Conservation (phyloP, 2,113 vertebrate species). For the Aythya baeri region DNA sequence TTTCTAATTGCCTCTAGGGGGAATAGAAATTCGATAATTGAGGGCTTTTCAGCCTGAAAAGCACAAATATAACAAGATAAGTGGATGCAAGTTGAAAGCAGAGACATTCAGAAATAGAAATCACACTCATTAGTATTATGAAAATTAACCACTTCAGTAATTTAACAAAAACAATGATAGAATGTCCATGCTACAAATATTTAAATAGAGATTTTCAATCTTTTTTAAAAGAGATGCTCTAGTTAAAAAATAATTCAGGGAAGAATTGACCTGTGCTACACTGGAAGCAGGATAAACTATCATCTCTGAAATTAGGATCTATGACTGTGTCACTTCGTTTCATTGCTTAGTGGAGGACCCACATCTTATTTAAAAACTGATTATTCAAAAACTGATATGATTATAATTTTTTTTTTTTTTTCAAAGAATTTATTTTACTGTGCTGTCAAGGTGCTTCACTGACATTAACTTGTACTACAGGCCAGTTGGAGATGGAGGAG, state of each 20-base stretch:
- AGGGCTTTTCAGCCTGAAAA: slow-evolving; percentile 12
- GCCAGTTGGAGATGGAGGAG: background rate
- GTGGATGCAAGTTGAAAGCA: background rate
- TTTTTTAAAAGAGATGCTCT: background rate
- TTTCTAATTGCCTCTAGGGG: background rate
- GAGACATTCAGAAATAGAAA: background rate
- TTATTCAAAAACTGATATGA: background rate
- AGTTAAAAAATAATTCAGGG: background rate
- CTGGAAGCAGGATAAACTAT: background rate
- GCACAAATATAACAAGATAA: background rate
- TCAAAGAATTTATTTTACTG: background rate
- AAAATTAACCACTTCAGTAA: background rate
- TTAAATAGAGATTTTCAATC: background rate
- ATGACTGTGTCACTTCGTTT: background rate
- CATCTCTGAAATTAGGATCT: background rate
- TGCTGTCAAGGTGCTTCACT: background rate
- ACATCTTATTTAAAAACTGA: background rate
- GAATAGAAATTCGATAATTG: background rate
- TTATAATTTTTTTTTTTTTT: background rate
- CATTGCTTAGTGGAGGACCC: too few species aligned
- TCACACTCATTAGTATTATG: background rate
- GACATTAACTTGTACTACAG: background rate
- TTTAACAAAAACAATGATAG: background rate
- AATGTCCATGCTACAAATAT: background rate
- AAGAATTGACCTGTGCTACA: background rate